These are phyloP conservation scores for Watsonalla binaria DNA, from an alignment of 2,888 invertebrate species.

Conservation along the genomic window DNA sequence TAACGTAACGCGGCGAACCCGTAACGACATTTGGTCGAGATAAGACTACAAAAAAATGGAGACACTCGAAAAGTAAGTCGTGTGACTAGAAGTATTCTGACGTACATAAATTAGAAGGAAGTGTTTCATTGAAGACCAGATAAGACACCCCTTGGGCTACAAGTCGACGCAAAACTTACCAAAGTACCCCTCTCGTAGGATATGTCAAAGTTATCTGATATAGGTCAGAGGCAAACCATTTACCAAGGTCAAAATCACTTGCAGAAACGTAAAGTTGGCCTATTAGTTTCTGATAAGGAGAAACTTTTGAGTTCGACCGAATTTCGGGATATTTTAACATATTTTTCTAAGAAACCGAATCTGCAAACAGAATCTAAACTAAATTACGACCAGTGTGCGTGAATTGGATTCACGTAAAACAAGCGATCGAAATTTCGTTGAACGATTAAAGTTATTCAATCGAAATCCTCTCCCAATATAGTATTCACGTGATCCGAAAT, in stretches of 20 bases:
- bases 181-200: conserved; percentile 42
- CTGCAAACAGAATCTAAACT: neutral
- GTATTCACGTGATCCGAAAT: too few relatives aligned
- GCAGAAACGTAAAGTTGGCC: conserved; percentile 45
- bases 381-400: too few relatives aligned
- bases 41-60: conserved; percentile 41
- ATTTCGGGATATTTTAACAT: conserved; percentile 9
- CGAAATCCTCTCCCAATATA: too few relatives aligned
- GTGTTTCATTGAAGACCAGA: conserved; percentile 56
- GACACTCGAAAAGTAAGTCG: conserved; percentile 24
- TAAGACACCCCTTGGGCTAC: conserved; percentile 51
- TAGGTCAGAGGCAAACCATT: conserved; percentile 53
- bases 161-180: conserved; percentile 51
- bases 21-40: conserved; percentile 32
- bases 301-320: conserved; percentile 21
- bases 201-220: conserved; percentile 68
- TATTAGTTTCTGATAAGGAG: conserved; percentile 53
- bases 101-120: conserved; percentile 67
- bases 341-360: neutral
- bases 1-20: conserved; percentile 26
- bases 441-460: too few relatives aligned
- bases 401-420: too few relatives aligned
- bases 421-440: too few relatives aligned
- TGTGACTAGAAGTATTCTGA: conserved; percentile 34
- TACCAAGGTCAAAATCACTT: conserved; percentile 60